A percentile compares a stretch with the other conserved stretches of the same genome.
Evolutionary conservation across 2,113 vertebrate genomes (phyloP).

Genomic region (Oreochromis niloticus): DNA sequence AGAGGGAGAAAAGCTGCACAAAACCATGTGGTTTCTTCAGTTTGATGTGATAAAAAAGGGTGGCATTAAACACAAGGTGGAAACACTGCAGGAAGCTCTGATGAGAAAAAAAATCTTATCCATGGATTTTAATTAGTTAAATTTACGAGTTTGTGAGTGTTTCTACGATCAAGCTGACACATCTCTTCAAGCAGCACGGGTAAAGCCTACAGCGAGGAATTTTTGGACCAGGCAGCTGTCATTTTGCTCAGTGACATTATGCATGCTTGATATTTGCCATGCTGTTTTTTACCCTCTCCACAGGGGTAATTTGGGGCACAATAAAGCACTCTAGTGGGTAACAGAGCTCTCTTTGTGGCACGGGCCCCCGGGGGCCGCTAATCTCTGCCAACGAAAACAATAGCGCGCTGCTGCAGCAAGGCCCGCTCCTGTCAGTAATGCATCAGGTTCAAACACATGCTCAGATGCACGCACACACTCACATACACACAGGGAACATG

Average conservation of each 20-base stretch:
- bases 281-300: conserved; percentile 80
- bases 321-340: conserved; percentile 87
- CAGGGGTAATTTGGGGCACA: conserved; percentile 89
- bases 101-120: neutral
- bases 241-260: conserved; percentile 81
- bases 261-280: conserved; percentile 87
- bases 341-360: conserved; percentile 94
- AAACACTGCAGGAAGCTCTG: neutral
- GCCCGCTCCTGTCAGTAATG: conserved; percentile 81
- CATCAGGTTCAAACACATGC: conserved; percentile 68
- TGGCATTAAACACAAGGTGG: neutral
- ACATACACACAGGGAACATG: neutral
- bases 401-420: conserved; percentile 79
- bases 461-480: neutral
- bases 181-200: neutral
- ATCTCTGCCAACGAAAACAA: conserved; percentile 93
- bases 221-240: conserved; percentile 85
- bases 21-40: conserved; percentile 1
- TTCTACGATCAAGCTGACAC: neutral
- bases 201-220: conserved; percentile 45
- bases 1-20: conserved; percentile 5
- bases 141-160: neutral
- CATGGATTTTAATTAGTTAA: neutral
- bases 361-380: conserved; percentile 82
- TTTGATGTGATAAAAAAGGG: neutral